These are phyloP conservation scores for Rhinoptilus africanus DNA, from an alignment of 2,113 vertebrate species.

Conservation along the genomic window DNA sequence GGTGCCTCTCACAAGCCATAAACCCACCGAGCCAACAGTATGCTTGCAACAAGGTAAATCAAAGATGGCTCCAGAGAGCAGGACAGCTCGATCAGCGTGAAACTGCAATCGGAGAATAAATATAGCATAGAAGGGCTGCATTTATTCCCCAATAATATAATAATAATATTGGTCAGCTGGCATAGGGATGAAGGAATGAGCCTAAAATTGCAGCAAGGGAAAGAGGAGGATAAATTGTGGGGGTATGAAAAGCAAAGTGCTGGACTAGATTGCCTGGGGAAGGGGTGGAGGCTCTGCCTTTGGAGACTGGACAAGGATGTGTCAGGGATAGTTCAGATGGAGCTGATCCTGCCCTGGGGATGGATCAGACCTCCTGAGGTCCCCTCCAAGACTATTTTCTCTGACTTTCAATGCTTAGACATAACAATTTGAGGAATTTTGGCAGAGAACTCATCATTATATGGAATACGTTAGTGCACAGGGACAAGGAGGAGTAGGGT, in stretches of 20 bases:
- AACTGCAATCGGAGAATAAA: not conserved
- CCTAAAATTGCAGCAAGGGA: not conserved
- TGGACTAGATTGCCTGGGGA: not conserved
- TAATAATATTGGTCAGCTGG: not conserved
- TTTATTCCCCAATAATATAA: no score
- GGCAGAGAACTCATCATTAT: not conserved
- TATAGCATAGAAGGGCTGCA: not conserved
- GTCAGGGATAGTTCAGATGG: not conserved
- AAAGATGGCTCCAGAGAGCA: not conserved
- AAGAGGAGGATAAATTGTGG: not conserved
- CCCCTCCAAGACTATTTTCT: not conserved
- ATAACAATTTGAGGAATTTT: constrained; percentile 19
- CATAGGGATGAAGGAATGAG: not conserved
- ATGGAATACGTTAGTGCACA: not conserved
- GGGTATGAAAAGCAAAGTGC: not conserved
- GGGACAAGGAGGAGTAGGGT: not conserved
- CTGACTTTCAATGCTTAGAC: not conserved
- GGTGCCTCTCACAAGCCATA: not conserved
- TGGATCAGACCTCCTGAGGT: not conserved
- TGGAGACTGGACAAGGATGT: not conserved
- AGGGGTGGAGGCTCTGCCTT: not conserved
- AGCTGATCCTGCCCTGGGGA: not conserved
- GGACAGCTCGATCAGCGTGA: fast-evolving
- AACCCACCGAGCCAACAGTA: not conserved
- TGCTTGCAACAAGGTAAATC: not conserved